Evolutionary conservation across 2,888 invertebrate species (phyloP).

Genomic region (Allygus modestus): DNA sequence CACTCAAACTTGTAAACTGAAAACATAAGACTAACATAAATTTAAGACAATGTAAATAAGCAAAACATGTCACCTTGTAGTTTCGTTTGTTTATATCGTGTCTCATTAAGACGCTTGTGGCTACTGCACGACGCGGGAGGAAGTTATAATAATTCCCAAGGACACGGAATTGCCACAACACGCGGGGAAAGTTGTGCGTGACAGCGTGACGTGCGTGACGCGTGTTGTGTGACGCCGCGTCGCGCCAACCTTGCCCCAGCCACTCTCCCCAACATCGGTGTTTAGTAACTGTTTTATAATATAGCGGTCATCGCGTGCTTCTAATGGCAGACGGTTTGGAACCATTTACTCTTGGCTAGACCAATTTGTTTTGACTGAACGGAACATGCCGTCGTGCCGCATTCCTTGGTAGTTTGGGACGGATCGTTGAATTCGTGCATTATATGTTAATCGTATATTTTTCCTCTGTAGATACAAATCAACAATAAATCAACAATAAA

Average conservation of each 20-base stretch:
- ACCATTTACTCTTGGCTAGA: not conserved
- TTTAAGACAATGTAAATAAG: too few species aligned
- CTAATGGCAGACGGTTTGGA: not conserved
- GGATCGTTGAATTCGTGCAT: too few species aligned
- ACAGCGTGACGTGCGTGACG: not conserved
- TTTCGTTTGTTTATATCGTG: too few species aligned
- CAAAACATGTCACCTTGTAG: too few species aligned
- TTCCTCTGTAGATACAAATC: too few species aligned
- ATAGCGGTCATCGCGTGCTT: not conserved
- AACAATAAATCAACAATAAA: too few species aligned
- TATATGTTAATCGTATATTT: too few species aligned
- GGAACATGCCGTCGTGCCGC: not conserved
- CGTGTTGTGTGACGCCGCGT: not conserved
- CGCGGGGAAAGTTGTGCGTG: conserved; percentile 1
- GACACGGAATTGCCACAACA: not conserved
- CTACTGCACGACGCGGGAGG: not conserved
- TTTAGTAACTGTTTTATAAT: conserved; percentile 6
- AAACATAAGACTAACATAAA: too few species aligned
- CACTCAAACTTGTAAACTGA: too few species aligned
- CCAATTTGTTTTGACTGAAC: not conserved
- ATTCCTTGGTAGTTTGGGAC: too few species aligned
- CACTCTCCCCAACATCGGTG: not conserved
- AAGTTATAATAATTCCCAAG: conserved; percentile 11
- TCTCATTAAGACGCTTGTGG: too few species aligned
- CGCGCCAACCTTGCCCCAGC: not conserved